phyloP scores from a whole-genome alignment of 2,888 invertebrate species.

The Drosophila algonquin region DNA sequence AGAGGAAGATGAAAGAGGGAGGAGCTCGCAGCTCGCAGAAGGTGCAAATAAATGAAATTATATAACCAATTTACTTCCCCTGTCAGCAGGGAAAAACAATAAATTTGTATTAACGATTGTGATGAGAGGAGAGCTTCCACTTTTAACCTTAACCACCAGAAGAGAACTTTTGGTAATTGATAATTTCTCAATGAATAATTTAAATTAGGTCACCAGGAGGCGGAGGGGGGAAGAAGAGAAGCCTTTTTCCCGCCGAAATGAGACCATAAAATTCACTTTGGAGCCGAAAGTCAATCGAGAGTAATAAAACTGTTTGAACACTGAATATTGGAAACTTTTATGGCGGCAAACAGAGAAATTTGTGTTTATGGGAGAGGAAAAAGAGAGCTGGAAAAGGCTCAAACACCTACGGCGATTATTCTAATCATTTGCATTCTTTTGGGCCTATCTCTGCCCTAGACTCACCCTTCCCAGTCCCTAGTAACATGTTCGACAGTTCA shows the following conservation, averaged over 20 bases:
- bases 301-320: conserved; percentile 32
- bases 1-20: conserved; percentile 18
- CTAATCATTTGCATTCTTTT: conserved; percentile 70
- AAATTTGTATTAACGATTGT: conserved; percentile 35
- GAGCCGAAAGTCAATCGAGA: conserved; percentile 32
- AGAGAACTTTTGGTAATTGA: conserved; percentile 27
- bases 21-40: neutral
- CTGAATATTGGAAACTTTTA: conserved; percentile 51
- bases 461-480: neutral
- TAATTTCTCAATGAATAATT: conserved; percentile 50
- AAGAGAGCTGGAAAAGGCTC: conserved; percentile 48
- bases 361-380: too few relatives aligned
- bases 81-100: conserved; percentile 38
- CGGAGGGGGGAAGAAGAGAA: neutral
- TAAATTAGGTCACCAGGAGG: conserved; percentile 14
- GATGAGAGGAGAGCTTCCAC: neutral
- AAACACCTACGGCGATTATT: conserved; percentile 74
- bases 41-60: conserved; percentile 39
- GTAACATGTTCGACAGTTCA: conserved; percentile 76
- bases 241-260: neutral
- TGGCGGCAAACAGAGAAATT: conserved; percentile 37
- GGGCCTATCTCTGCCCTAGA: conserved; percentile 24
- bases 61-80: conserved; percentile 15
- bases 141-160: neutral
- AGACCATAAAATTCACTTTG: conserved; percentile 34